These are phyloP conservation scores for Stegana nigrithorax DNA, from an alignment of 2,888 invertebrate genomes.

Conservation along the genomic window DNA sequence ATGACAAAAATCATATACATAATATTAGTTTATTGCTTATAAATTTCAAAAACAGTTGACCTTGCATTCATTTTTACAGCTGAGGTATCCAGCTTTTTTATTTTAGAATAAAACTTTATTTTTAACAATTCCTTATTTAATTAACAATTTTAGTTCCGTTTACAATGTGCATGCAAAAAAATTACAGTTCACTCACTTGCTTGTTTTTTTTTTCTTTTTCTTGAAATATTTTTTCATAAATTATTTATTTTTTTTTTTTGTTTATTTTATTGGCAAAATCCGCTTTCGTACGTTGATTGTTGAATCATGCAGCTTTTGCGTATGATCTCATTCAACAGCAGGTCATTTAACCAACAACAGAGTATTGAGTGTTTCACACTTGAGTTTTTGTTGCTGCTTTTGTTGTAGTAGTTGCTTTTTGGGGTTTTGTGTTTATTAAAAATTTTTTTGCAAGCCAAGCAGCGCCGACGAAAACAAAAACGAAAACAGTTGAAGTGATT, in stretches of 20 bases:
- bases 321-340: constrained; percentile 16
- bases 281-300: background rate
- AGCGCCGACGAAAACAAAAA: background rate
- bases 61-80: background rate
- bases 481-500: background rate
- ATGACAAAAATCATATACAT: too few relatives aligned
- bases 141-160: background rate
- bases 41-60: too few relatives aligned
- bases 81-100: too few relatives aligned
- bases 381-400: too few relatives aligned
- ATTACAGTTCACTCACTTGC: constrained; percentile 3
- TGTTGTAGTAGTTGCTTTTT: too few relatives aligned
- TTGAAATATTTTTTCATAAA: background rate
- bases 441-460: background rate
- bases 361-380: background rate
- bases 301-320: constrained; percentile 6
- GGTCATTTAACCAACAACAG: constrained; percentile 11
- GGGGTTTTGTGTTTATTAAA: too few relatives aligned
- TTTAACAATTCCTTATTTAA: background rate
- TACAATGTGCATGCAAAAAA: background rate
- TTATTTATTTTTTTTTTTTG: background rate
- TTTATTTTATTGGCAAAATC: background rate
- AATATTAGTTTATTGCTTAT: too few relatives aligned
- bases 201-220: too few relatives aligned
- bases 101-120: too few relatives aligned